Evolutionary conservation across 1,140 invertebrate genomes (phyloP).

Genomic region (Cherax destructor): DNA sequence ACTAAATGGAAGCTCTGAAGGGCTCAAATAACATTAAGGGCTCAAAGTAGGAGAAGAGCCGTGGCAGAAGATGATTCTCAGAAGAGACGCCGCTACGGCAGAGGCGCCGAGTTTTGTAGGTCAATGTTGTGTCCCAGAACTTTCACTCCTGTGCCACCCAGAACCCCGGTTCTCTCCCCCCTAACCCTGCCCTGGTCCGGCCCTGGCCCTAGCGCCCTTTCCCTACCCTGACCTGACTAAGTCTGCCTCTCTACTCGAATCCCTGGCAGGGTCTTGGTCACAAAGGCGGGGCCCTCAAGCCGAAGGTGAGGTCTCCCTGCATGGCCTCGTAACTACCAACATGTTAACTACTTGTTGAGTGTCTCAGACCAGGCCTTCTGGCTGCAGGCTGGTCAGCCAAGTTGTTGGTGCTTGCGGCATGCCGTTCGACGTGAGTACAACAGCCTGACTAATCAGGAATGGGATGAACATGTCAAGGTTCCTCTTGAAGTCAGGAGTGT

Average conservation of each 20-base stretch:
- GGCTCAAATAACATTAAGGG: background rate
- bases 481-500: no score
- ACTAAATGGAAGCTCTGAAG: background rate
- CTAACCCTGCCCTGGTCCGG: background rate
- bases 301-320: background rate
- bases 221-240: background rate
- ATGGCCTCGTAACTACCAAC: no score
- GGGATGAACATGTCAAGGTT: no score
- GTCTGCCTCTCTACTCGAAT: background rate
- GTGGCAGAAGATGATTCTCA: background rate
- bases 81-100: background rate
- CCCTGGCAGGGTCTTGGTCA: conserved; percentile 8
- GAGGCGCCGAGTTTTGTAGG: conserved; percentile 11
- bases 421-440: no score
- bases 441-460: no score
- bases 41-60: background rate
- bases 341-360: no score
- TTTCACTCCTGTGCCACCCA: conserved; percentile 10
- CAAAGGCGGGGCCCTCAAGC: background rate
- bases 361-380: no score
- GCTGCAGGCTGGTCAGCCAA: no score
- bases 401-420: no score
- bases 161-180: background rate
- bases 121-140: conserved; percentile 16
- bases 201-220: background rate